phyloP scores from a whole-genome alignment of 1,140 invertebrate genomes.

The Caenorhabditis tropicalis region DNA sequence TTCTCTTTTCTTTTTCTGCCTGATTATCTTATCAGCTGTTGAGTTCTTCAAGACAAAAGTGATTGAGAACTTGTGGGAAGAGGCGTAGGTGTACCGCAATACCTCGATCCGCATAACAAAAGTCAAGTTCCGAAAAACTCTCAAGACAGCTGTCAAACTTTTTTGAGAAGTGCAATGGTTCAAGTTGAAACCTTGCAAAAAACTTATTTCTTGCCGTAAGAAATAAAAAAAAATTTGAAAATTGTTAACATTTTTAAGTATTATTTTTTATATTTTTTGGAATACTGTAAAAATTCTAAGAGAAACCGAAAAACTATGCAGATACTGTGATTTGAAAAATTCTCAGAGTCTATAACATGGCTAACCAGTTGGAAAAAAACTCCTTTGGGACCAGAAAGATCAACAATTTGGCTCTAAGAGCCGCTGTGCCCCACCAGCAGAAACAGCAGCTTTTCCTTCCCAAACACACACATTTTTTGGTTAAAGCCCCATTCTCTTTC shows the following conservation, averaged over 20 bases:
- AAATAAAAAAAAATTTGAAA: no score
- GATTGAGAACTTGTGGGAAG: slow-evolving; percentile 22
- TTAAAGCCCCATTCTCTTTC: neutral
- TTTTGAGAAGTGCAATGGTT: neutral
- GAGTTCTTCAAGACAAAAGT: neutral
- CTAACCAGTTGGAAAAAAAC: neutral
- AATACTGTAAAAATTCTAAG: no score
- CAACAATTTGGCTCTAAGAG: slow-evolving; percentile 29
- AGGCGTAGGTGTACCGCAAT: neutral
- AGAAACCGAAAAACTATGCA: no score
- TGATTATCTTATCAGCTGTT: slow-evolving; percentile 32
- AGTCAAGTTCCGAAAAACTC: slow-evolving; percentile 15
- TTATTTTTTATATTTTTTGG: no score
- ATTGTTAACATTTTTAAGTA: no score
- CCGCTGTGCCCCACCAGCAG: neutral
- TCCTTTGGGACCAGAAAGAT: slow-evolving; percentile 34
- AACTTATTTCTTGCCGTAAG: no score
- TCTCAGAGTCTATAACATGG: neutral
- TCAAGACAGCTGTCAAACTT: neutral
- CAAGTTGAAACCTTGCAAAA: neutral
- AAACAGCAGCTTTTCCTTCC: slow-evolving; percentile 19
- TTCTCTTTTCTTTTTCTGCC: neutral
- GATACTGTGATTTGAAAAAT: no score
- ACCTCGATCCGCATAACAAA: slow-evolving; percentile 26
- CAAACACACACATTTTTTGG: slow-evolving; percentile 10